Conservation (phyloP, 2,888 invertebrate genomes). For the Pollenia labialis region DNA sequence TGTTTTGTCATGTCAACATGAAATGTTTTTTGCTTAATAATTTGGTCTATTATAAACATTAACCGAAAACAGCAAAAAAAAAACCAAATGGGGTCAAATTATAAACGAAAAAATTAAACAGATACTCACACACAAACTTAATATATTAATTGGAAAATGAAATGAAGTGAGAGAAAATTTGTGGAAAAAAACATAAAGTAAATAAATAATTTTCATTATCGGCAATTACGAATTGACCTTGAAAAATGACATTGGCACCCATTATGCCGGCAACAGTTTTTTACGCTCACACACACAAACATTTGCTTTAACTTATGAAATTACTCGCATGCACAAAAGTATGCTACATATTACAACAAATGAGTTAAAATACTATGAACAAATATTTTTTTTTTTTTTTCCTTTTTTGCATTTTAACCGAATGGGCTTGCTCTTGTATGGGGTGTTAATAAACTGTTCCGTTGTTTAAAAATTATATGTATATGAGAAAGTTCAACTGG, state of each 20-base stretch:
- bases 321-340: slow-evolving; percentile 20
- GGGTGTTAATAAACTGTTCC: slow-evolving; percentile 65
- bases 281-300: not conserved
- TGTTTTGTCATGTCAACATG: slow-evolving; percentile 53
- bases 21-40: slow-evolving; percentile 72
- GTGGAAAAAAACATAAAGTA: slow-evolving; percentile 72
- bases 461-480: slow-evolving; percentile 2
- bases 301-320: slow-evolving; percentile 1
- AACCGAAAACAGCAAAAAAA: slow-evolving; percentile 72
- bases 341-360: slow-evolving; percentile 61
- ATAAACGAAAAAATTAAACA: slow-evolving; percentile 17
- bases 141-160: slow-evolving; percentile 40
- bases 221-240: slow-evolving; percentile 83
- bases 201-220: slow-evolving; percentile 82
- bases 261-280: slow-evolving; percentile 59
- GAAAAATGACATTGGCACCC: slow-evolving; percentile 78
- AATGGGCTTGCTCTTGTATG: slow-evolving; percentile 47
- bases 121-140: not conserved
- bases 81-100: slow-evolving; percentile 62
- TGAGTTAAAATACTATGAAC: slow-evolving; percentile 64
- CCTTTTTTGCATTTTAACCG: slow-evolving; percentile 73
- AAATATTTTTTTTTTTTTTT: slow-evolving; percentile 43
- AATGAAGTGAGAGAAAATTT: slow-evolving; percentile 42
- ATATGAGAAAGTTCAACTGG: not conserved
- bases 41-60: slow-evolving; percentile 78